phyloP scores from a whole-genome alignment of 2,888 invertebrate genomes.

The Brenthis daphne region DNA sequence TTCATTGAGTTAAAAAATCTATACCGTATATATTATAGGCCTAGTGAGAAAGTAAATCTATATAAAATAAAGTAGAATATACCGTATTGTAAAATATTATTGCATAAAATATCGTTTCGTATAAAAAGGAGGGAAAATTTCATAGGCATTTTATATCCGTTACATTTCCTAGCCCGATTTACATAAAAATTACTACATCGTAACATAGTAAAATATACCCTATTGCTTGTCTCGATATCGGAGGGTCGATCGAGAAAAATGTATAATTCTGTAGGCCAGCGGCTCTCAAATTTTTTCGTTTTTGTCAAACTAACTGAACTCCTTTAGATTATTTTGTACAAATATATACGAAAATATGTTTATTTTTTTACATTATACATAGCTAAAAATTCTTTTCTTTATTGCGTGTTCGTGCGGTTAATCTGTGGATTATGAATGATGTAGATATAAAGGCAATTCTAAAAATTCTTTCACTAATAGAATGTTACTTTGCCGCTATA shows the following conservation, averaged over 20 bases:
- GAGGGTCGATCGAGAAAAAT: constrained; percentile 22
- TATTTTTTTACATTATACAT: too few relatives aligned
- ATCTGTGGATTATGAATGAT: too few relatives aligned
- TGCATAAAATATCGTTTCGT: constrained; percentile 20
- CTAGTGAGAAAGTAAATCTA: background rate
- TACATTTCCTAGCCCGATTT: constrained; percentile 20
- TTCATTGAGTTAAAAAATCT: background rate
- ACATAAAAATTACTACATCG: constrained; percentile 30
- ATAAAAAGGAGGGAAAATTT: constrained; percentile 24
- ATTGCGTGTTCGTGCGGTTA: too few relatives aligned
- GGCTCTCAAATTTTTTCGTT: background rate
- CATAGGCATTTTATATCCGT: constrained; percentile 15
- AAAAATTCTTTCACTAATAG: too few relatives aligned
- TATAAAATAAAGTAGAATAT: background rate
- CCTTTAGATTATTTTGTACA: background rate
- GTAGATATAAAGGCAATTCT: too few relatives aligned
- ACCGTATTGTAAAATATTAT: constrained; percentile 11
- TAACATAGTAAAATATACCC: constrained; percentile 27
- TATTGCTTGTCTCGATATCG: constrained; percentile 24
- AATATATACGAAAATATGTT: background rate
- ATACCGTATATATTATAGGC: background rate
- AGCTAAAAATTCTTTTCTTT: too few relatives aligned
- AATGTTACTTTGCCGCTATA: too few relatives aligned
- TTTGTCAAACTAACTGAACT: background rate
- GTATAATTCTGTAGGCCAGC: constrained; percentile 18